These are phyloP conservation scores for Cephalopholis sonnerati DNA, from an alignment of 2,113 vertebrate genomes.

Conservation along the genomic window DNA sequence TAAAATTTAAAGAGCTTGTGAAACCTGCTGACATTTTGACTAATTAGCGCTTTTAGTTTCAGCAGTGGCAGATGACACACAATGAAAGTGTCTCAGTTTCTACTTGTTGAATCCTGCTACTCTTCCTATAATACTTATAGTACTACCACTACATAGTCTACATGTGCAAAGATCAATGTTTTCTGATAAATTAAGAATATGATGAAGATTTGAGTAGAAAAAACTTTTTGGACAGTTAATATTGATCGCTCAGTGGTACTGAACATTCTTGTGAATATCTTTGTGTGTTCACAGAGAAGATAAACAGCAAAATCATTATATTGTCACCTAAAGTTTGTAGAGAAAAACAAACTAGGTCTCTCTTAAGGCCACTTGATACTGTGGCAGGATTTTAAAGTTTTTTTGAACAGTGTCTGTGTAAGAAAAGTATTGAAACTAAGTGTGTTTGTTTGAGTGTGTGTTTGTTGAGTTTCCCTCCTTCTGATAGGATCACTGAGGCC, in stretches of 20 bases:
- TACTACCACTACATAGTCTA: background rate
- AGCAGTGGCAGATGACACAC: background rate
- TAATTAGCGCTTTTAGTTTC: background rate
- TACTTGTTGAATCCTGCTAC: background rate
- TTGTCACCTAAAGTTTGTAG: background rate
- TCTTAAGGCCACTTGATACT: background rate
- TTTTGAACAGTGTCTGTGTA: background rate
- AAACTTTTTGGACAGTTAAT: background rate
- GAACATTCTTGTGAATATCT: background rate
- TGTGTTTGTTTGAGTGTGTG: background rate
- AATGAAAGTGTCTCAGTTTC: background rate
- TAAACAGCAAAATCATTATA: background rate
- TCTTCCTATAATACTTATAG: background rate
- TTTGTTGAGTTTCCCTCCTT: constrained; percentile 47
- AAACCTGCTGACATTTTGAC: background rate
- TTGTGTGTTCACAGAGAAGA: too few species aligned
- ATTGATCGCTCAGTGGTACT: background rate
- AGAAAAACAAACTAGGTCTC: background rate
- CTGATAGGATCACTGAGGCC: constrained; percentile 68
- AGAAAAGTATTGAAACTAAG: constrained; percentile 24
- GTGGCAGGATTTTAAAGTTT: too few species aligned
- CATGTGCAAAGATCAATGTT: background rate
- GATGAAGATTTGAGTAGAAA: background rate
- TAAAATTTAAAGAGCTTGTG: background rate
- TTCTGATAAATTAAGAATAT: background rate